Evolutionary conservation across 2,797 vertebrate genomes (phyloP).

Genomic region (Pangasius macronema): DNA sequence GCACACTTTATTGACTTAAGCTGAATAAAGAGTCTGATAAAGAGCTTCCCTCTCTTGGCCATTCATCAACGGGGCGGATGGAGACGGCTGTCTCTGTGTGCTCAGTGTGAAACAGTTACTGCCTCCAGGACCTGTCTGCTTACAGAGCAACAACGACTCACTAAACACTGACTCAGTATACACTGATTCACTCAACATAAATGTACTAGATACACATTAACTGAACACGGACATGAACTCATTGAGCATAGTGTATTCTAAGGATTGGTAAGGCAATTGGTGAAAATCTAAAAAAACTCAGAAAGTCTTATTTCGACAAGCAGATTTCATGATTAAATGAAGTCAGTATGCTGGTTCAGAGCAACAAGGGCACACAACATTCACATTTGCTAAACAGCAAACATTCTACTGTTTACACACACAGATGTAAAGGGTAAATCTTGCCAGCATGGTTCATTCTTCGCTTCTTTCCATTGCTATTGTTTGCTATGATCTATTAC

Average conservation of each 20-base stretch:
- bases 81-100: constrained; percentile 42
- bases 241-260: not conserved
- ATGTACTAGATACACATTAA: not conserved
- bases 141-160: not conserved
- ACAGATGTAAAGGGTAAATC: constrained; percentile 27
- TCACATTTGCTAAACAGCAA: constrained; percentile 25
- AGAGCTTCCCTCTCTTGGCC: constrained; percentile 65
- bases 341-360: constrained; percentile 10
- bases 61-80: constrained; percentile 63
- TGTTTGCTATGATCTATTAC: constrained; percentile 32
- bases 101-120: constrained; percentile 21
- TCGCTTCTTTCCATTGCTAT: constrained; percentile 26
- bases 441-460: constrained; percentile 23
- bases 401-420: constrained; percentile 31
- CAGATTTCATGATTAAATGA: constrained; percentile 15
- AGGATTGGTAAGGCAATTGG: not conserved
- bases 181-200: constrained; percentile 3
- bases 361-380: constrained; percentile 6
- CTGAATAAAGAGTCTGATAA: constrained; percentile 72
- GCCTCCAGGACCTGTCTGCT: constrained; percentile 38
- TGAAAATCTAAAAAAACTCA: not conserved
- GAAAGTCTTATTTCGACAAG: not conserved
- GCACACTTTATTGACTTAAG: constrained; percentile 68
- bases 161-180: not conserved
- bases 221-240: not conserved